Evolutionary conservation across 2,797 vertebrate species (phyloP).

Genomic region (Sternarchorhynchus goeldii): DNA sequence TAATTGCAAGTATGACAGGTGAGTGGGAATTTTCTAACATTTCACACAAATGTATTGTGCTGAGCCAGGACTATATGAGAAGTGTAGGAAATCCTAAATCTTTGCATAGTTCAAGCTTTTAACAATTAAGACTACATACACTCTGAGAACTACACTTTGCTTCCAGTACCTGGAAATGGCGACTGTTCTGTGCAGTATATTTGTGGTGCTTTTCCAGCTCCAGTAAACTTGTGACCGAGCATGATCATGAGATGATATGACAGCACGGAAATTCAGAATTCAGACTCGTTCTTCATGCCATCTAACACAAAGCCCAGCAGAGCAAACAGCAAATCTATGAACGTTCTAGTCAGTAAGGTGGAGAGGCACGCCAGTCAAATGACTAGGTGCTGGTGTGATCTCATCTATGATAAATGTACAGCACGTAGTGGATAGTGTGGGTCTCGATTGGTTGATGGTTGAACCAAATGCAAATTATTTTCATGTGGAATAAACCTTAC

Average conservation of each 20-base stretch:
- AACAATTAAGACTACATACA: no score
- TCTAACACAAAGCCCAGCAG: neutral
- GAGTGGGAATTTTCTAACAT: no score
- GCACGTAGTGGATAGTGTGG: neutral
- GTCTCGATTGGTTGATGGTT: neutral
- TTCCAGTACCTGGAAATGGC: neutral
- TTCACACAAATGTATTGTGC: no score
- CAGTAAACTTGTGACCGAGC: constrained; percentile 33
- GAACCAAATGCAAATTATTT: neutral
- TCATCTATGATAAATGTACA: neutral
- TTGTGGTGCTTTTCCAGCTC: neutral
- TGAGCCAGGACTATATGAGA: no score
- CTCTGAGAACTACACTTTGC: neutral
- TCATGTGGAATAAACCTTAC: neutral
- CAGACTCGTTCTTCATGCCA: constrained; percentile 42
- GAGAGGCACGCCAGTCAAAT: neutral
- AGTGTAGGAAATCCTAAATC: no score
- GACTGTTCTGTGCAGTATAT: neutral
- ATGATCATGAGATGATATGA: constrained; percentile 26
- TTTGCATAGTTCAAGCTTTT: no score
- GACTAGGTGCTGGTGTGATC: neutral
- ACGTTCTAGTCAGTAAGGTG: neutral
- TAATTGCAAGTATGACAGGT: no score
- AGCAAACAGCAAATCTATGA: constrained; percentile 27
- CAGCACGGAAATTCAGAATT: constrained; percentile 45